These are phyloP conservation scores for Leptobrachium ailaonicum DNA, from an alignment of 2,113 vertebrate species.

Conservation along the genomic window DNA sequence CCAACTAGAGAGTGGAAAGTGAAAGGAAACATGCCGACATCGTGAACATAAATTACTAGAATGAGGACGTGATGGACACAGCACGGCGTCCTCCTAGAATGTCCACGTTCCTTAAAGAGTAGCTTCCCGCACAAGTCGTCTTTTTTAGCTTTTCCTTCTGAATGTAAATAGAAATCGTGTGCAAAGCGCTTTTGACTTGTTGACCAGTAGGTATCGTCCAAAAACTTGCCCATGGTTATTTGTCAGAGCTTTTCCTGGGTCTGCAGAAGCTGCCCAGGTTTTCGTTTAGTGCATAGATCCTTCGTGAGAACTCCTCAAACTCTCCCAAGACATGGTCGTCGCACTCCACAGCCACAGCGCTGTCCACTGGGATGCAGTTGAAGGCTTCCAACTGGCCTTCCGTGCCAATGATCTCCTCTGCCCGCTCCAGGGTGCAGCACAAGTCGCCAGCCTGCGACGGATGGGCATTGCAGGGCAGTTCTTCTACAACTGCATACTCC, in stretches of 20 bases:
- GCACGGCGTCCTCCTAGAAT: neutral
- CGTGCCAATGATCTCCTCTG: conserved; percentile 93
- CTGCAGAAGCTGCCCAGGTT: conserved; percentile 92
- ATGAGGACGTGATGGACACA: neutral
- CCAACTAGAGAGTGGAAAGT: neutral
- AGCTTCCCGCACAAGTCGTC: neutral
- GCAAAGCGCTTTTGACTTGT: conserved; percentile 67
- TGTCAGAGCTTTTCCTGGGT: conserved; percentile 90
- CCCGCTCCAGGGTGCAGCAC: conserved; percentile 87
- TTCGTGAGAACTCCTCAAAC: conserved; percentile 94
- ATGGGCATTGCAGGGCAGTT: conserved; percentile 35
- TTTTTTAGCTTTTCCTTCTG: neutral
- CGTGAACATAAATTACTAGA: neutral
- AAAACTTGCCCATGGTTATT: conserved; percentile 66
- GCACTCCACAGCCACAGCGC: conserved; percentile 89
- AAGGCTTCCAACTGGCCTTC: conserved; percentile 89
- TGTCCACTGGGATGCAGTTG: conserved; percentile 90
- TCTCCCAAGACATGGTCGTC: conserved; percentile 96
- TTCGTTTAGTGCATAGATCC: conserved; percentile 94
- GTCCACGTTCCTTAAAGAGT: neutral
- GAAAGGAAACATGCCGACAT: conserved; percentile 2
- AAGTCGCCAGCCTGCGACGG: conserved; percentile 43
- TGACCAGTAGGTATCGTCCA: conserved; percentile 7
- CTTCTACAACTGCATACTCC: neutral
- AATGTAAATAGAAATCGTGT: conserved; percentile 65